A percentile compares a stretch with the other conserved stretches of the same genome.
These are phyloP conservation scores for Caenorhabditis elegans DNA, from an alignment of 1,140 invertebrate genomes.

Conservation along the genomic window DNA sequence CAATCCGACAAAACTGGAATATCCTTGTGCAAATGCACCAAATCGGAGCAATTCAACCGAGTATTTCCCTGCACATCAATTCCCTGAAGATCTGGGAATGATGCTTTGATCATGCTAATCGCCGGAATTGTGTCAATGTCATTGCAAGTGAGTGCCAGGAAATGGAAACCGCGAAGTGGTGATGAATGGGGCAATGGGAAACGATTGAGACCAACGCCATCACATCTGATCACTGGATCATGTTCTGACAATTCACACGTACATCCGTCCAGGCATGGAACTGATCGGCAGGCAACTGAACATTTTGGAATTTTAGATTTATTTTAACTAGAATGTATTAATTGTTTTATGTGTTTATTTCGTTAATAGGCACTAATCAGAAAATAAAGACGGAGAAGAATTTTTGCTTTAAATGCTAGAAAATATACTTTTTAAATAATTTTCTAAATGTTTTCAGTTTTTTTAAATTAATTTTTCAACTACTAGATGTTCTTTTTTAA, in stretches of 20 bases:
- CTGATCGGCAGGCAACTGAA: neutral
- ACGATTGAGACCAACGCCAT: neutral
- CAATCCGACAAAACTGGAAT: conserved; percentile 19
- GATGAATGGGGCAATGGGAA: neutral
- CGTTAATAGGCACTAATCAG: no score
- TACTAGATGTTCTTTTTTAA: no score
- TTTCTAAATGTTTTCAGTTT: no score
- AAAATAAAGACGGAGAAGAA: no score
- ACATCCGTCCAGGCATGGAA: neutral
- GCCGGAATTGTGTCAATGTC: neutral
- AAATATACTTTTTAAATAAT: no score
- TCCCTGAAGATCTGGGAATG: conserved; percentile 20
- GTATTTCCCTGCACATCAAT: conserved; percentile 2
- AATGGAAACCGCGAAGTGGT: neutral
- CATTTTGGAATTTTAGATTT: neutral
- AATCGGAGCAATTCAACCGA: neutral
- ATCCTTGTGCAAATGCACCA: neutral
- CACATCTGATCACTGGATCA: conserved; percentile 12
- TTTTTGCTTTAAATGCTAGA: no score
- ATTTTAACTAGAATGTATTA: no score
- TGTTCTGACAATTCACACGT: neutral
- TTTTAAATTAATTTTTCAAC: no score
- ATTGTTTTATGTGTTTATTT: no score
- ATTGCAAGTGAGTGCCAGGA: conserved; percentile 1
- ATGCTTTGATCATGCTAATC: conserved; percentile 3